These are phyloP conservation scores for Iphiclides podalirius DNA, from an alignment of 2,888 invertebrate species.

Conservation along the genomic window DNA sequence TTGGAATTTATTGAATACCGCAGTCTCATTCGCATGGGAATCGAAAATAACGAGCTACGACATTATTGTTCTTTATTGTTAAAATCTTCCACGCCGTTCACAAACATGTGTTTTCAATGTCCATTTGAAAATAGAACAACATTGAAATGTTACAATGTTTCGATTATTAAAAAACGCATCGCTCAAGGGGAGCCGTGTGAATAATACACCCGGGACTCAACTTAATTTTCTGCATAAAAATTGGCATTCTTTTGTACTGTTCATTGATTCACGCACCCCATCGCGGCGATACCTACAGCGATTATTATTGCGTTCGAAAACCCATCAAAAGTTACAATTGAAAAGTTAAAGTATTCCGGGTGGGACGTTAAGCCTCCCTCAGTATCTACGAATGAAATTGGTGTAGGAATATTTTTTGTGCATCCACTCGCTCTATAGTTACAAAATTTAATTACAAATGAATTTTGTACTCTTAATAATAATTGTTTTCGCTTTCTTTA, in stretches of 20 bases:
- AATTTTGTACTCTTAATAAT: conserved; percentile 18
- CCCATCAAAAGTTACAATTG: conserved; percentile 81
- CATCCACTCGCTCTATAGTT: conserved; percentile 47
- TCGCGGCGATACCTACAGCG: conserved; percentile 61
- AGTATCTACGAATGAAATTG: conserved; percentile 74
- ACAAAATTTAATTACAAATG: conserved; percentile 41
- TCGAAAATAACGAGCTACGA: conserved; percentile 54
- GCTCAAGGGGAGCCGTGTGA: conserved; percentile 50
- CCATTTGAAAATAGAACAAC: no score
- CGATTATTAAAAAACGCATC: conserved; percentile 11
- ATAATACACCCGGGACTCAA: conserved; percentile 63
- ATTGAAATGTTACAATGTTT: background rate
- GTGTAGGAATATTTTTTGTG: conserved; percentile 70
- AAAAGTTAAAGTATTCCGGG: conserved; percentile 79
- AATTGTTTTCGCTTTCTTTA: conserved; percentile 17
- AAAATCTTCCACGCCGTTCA: background rate
- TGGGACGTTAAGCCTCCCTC: conserved; percentile 66
- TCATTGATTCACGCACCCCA: conserved; percentile 71
- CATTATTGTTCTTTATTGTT: conserved; percentile 24
- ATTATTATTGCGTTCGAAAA: conserved; percentile 80
- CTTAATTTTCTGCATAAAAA: conserved; percentile 75
- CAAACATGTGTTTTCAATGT: background rate
- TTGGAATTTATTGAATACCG: conserved; percentile 68
- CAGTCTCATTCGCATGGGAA: conserved; percentile 52
- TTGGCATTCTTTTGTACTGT: conserved; percentile 74